Base-by-base conservation (phyloP, 2,888 invertebrate species). In the Dryococelus australis region DNA sequence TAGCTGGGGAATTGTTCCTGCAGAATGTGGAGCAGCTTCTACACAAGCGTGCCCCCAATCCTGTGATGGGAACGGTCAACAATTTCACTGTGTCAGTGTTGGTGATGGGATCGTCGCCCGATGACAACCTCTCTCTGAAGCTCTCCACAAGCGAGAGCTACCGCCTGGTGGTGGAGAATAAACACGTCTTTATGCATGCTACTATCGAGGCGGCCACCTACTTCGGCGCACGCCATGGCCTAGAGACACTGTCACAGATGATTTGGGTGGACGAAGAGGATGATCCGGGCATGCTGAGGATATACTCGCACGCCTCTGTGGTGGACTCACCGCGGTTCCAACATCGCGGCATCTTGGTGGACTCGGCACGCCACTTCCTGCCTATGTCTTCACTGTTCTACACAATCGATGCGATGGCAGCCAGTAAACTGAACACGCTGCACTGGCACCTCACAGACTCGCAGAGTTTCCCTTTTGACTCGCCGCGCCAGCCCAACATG, bases 191-290 rank as follows among this genome's bases (percentile, higher is more conserved):
- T 24, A 43, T 87, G 27, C 65, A 51, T 4, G 90, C 88, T 6
- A 53, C 79, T 43, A 87, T 90, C 47, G 80, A 43, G 2, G 90
- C 90, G 13, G 26, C 83, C 24, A 89, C 89, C 12, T 90, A 89
- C 87, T 91, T 89, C 87, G 91, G 91, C 1, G 90, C 90, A 12
- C 88, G 91, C 8, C 90, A 91, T 83, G 91, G 88, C 13, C 87
- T 91, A 78, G 90, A 91, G 87, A 90, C 91, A 10, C 86, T 91
- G 13, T 87, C 89, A 27, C 91, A 91, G 86, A 87, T 91, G 85
- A 88, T 90, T 0, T 97, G 97, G 97, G 94, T 95, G 92, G 97
- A 97, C 89, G 96, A 96, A 26, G 96, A 35, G 35, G 51, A 51
- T 8, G 20, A 9, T 8, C 84, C 85, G 65, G 26, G 53, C 65